phyloP scores from a whole-genome alignment of 2,888 invertebrate species.

The Latheticus oryzae region DNA sequence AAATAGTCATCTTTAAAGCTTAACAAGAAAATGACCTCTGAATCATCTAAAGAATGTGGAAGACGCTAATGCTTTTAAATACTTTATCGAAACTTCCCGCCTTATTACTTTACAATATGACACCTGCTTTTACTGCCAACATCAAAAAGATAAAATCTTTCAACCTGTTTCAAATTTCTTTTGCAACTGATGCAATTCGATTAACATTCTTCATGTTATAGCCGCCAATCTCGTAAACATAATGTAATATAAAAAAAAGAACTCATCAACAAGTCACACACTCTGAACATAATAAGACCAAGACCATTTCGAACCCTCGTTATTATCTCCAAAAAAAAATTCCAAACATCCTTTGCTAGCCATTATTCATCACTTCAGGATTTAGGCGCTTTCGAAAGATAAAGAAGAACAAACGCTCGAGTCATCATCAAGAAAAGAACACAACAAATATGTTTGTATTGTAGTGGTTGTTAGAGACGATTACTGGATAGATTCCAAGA shows the following conservation, averaged over 20 bases:
- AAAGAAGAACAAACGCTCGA: conserved; percentile 20
- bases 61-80: conserved; percentile 4
- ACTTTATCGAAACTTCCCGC: conserved; percentile 23
- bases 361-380: conserved; percentile 48
- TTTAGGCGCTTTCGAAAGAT: conserved; percentile 23
- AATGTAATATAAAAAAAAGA: conserved; percentile 8
- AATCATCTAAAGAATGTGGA: conserved; percentile 24
- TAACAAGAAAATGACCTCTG: conserved; percentile 12
- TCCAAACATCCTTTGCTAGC: conserved; percentile 22
- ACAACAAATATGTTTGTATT: conserved; percentile 32
- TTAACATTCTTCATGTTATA: conserved; percentile 38
- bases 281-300: conserved; percentile 11
- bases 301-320: conserved; percentile 13
- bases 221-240: too few species aligned
- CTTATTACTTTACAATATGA: conserved; percentile 36
- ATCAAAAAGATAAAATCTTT: conserved; percentile 33
- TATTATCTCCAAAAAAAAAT: conserved; percentile 24
- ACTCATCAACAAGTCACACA: conserved; percentile 15
- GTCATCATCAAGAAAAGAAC: conserved; percentile 30
- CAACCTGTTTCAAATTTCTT: conserved; percentile 37
- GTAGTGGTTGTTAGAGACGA: conserved; percentile 20
- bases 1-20: conserved; percentile 8
- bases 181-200: conserved; percentile 41
- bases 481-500: conserved; percentile 35
- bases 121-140: conserved; percentile 37